phyloP scores from a whole-genome alignment of 2,797 vertebrate genomes.

The Hemibagrus guttatus region DNA sequence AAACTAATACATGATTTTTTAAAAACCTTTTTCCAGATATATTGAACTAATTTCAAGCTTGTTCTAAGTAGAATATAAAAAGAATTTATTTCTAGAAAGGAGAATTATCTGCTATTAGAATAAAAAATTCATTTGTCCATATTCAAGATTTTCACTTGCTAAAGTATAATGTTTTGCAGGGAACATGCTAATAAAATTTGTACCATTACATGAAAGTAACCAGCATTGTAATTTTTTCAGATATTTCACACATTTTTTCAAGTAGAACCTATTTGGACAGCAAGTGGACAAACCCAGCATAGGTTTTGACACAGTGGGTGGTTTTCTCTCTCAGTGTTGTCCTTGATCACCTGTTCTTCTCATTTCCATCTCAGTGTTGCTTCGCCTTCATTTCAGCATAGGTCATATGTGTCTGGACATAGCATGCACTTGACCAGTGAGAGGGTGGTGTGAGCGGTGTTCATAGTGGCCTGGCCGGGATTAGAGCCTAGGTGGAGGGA shows the following conservation, averaged over 20 bases:
- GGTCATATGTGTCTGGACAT: constrained; percentile 68
- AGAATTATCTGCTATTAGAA: not conserved
- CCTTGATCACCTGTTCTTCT: constrained; percentile 55
- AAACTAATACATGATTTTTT: not conserved
- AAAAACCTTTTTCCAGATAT: not conserved
- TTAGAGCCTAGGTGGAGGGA: constrained; percentile 82
- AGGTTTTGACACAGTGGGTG: not conserved
- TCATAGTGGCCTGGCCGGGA: constrained; percentile 68
- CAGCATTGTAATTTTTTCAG: not conserved
- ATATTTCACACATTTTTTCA: not conserved
- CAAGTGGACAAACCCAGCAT: not conserved
- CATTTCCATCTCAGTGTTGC: constrained; percentile 59
- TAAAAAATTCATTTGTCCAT: not conserved
- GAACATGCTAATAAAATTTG: not conserved
- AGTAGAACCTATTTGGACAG: not conserved
- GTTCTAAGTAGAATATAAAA: not conserved
- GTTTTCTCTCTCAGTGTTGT: constrained; percentile 19
- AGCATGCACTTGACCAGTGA: constrained; percentile 76
- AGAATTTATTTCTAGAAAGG: not conserved
- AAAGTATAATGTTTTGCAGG: not conserved
- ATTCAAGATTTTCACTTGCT: not conserved
- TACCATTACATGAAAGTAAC: not conserved
- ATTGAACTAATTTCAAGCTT: not conserved
- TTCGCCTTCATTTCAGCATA: constrained; percentile 64
- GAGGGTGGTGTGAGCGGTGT: constrained; percentile 64